Percentiles rank a stretch among this genome's conserved stretches.
phyloP scores from a whole-genome alignment of 2,797 vertebrate genomes.

The Sparus aurata region DNA sequence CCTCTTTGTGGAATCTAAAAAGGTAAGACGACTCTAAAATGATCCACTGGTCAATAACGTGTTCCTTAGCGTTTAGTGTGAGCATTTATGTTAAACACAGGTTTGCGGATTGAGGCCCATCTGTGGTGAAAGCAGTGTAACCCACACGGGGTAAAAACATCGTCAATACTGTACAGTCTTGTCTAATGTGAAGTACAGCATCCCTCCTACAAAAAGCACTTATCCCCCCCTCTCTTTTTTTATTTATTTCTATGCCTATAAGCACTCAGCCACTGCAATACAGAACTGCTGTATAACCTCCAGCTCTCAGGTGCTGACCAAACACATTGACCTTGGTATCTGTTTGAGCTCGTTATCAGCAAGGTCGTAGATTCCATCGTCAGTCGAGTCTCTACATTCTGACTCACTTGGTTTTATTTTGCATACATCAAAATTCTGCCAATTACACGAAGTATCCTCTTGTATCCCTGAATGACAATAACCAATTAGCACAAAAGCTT shows the following conservation, averaged over 20 bases:
- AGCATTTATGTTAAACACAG: neutral
- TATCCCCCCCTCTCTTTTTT: neutral
- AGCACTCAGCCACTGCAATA: neutral
- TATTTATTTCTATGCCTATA: neutral
- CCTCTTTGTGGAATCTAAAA: neutral
- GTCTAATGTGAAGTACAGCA: slow-evolving; percentile 6
- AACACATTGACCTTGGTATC: slow-evolving; percentile 32
- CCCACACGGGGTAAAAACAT: slow-evolving; percentile 11
- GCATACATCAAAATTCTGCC: neutral
- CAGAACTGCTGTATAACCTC: neutral
- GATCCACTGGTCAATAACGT: neutral
- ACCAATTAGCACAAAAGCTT: slow-evolving; percentile 13
- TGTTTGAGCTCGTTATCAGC: slow-evolving; percentile 49
- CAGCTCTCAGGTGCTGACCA: slow-evolving; percentile 1
- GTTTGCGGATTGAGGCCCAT: neutral
- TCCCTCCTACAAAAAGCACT: slow-evolving; percentile 15
- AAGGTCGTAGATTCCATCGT: slow-evolving; percentile 7
- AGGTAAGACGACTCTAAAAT: neutral
- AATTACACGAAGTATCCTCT: slow-evolving; percentile 8
- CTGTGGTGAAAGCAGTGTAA: neutral
- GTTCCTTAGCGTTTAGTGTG: neutral
- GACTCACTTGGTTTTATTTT: neutral
- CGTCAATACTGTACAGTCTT: neutral
- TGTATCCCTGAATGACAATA: neutral
- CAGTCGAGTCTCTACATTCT: neutral